Conservation (phyloP, 2,113 vertebrate species). For the Onychorhynchus coronatus region DNA sequence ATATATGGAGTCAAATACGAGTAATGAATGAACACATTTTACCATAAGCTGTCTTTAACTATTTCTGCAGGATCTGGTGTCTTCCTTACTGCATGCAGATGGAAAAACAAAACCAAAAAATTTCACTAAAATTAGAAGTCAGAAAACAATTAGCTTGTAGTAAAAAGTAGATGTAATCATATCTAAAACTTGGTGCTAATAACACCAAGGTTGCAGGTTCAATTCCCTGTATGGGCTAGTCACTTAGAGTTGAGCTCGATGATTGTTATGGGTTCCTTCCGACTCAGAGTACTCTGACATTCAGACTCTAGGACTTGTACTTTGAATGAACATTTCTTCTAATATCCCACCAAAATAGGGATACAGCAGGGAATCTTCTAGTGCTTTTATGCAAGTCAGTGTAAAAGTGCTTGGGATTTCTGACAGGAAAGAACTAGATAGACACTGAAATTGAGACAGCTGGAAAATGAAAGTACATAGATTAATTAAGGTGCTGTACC, state of each 20-base stretch:
- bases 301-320: not conserved
- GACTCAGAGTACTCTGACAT: not conserved
- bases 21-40: not conserved
- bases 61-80: not conserved
- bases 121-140: not conserved
- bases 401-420: not conserved
- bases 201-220: not conserved
- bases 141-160: not conserved
- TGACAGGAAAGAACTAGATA: not conserved
- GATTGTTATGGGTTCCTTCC: not conserved
- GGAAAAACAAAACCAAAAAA: not conserved
- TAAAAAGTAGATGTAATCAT: not conserved
- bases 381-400: not conserved
- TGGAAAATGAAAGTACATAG: not conserved
- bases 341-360: not conserved
- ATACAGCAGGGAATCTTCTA: fast-evolving
- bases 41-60: not conserved
- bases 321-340: not conserved
- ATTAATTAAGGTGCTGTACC: not conserved
- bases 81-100: not conserved
- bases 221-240: not conserved
- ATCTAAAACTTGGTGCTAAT: not conserved
- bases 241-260: not conserved
- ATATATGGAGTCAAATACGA: not conserved
- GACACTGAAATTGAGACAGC: not conserved